Conservation (phyloP, 2,888 invertebrate genomes). For the Tuberolachnus salignus region DNA sequence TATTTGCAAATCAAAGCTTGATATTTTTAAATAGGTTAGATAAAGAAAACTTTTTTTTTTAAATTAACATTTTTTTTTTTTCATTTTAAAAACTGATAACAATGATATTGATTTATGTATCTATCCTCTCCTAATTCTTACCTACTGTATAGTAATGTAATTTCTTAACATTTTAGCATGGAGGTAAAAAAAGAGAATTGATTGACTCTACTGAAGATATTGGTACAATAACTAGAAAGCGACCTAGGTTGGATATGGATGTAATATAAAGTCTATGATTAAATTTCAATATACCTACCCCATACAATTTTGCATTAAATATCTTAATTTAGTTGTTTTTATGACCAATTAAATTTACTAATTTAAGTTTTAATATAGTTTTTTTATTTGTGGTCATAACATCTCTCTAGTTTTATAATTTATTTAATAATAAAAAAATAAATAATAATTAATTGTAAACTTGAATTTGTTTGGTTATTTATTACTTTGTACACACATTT, state of each 20-base stretch:
- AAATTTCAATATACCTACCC: not conserved
- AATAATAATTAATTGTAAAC: no score
- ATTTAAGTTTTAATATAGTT: no score
- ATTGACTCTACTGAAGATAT: slow-evolving; percentile 16
- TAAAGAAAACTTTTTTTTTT: no score
- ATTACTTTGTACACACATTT: no score
- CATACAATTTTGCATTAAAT: not conserved
- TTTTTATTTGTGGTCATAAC: no score
- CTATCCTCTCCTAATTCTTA: no score
- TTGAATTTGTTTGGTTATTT: no score
- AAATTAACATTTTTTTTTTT: not conserved
- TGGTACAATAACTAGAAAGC: slow-evolving; percentile 29
- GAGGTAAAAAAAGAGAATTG: slow-evolving; percentile 46
- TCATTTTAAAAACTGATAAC: not conserved
- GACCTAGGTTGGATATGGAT: slow-evolving; percentile 11
- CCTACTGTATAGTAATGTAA: not conserved
- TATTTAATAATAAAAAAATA: no score
- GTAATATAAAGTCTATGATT: not conserved
- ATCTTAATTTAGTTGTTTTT: not conserved
- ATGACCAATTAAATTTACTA: no score
- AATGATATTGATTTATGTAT: not conserved
- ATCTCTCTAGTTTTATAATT: no score
- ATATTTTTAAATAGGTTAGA: no score
- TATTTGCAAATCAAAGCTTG: not conserved
- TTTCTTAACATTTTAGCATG: slow-evolving; percentile 29